Conservation (phyloP, 2,113 vertebrate genomes). For the Diadophis punctatus region DNA sequence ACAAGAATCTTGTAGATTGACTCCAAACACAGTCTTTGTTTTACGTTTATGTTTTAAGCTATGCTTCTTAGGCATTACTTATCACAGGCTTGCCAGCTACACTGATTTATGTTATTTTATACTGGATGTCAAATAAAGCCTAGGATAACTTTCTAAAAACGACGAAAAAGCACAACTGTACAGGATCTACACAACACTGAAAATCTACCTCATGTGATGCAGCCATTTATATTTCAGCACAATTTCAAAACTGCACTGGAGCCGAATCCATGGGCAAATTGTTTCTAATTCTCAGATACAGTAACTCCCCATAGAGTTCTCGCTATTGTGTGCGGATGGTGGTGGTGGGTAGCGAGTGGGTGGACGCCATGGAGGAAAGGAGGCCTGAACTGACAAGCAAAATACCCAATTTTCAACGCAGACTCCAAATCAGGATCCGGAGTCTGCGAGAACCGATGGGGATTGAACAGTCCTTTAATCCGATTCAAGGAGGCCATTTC, state of each 20-base stretch:
- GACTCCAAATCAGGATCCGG: not conserved
- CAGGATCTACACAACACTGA: not conserved
- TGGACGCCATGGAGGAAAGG: not conserved
- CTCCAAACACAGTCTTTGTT: not conserved
- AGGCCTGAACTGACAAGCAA: not conserved
- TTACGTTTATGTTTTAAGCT: not conserved
- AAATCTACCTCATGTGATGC: not conserved
- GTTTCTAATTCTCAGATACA: not conserved
- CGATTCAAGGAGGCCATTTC: not conserved
- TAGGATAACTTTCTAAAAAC: not conserved
- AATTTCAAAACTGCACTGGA: not conserved
- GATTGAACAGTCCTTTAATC: not conserved
- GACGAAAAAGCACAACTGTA: not conserved
- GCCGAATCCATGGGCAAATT: not conserved
- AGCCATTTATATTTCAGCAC: not conserved
- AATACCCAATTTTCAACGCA: not conserved
- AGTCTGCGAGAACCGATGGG: too few species aligned
- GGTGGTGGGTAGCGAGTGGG: not conserved
- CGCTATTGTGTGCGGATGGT: not conserved
- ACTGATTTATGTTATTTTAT: not conserved
- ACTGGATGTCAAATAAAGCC: not conserved
- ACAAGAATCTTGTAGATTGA: not conserved
- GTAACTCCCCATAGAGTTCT: not conserved
- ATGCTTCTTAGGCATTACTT: not conserved
- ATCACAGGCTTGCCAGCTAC: too few species aligned